Conservation (phyloP, 2,113 vertebrate genomes). For the Phalacrocorax carbo region DNA sequence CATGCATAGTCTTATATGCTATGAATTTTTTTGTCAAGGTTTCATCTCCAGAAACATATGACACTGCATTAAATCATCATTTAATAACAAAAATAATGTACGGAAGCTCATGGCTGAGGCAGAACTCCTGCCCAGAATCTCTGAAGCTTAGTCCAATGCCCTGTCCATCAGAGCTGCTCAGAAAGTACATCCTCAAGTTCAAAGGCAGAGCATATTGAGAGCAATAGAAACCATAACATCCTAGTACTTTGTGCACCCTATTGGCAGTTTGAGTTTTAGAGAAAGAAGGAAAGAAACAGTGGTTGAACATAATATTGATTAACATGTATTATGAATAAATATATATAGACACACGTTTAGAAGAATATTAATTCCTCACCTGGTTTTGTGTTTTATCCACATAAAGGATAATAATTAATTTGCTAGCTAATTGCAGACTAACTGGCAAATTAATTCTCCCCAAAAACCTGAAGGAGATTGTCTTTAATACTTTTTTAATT, state of each 20-base stretch:
- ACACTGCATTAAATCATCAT: neutral
- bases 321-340: neutral
- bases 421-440: neutral
- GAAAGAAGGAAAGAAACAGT: neutral
- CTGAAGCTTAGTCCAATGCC: neutral
- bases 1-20: neutral
- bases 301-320: neutral
- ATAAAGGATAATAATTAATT: neutral
- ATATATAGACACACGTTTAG: neutral
- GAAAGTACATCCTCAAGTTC: neutral
- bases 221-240: neutral
- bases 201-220: neutral
- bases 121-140: neutral
- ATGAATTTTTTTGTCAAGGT: neutral
- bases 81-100: neutral
- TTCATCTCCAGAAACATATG: neutral
- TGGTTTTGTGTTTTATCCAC: neutral
- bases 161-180: neutral
- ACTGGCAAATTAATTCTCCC: neutral
- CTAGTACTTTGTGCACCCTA: neutral
- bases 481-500: neutral
- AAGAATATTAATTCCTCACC: neutral
- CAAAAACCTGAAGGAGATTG: neutral
- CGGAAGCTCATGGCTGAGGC: neutral
- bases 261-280: neutral